Evolutionary conservation across 2,888 invertebrate genomes (phyloP).

Genomic region (Rhagophthalmus giganteus): DNA sequence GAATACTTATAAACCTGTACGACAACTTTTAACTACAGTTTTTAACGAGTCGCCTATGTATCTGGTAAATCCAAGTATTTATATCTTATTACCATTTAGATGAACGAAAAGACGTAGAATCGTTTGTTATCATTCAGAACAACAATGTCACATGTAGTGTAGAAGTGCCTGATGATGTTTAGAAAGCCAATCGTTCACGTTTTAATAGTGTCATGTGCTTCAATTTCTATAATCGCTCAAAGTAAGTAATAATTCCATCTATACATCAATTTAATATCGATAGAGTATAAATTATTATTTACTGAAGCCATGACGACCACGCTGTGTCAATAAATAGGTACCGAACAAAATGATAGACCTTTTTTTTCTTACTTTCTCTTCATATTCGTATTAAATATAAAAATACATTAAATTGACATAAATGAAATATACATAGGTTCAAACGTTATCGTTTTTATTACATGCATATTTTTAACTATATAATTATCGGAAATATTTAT

Average conservation of each 20-base stretch:
- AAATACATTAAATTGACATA: too few species aligned
- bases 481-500: too few species aligned
- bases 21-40: conserved; percentile 17
- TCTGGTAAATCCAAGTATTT: conserved; percentile 24
- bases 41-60: conserved; percentile 23
- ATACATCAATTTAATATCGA: neutral
- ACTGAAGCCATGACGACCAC: too few species aligned
- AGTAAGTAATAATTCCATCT: conserved; percentile 5
- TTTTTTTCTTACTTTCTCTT: too few species aligned
- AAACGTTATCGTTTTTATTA: too few species aligned
- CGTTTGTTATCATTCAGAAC: conserved; percentile 26
- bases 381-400: too few species aligned
- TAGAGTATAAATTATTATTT: neutral
- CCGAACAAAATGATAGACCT: too few species aligned
- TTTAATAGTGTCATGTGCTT: conserved; percentile 1
- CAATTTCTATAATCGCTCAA: neutral
- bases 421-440: too few species aligned
- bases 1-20: conserved; percentile 13
- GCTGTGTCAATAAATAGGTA: too few species aligned
- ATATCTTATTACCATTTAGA: conserved; percentile 30
- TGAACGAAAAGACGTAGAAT: conserved; percentile 36
- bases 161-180: conserved; percentile 5
- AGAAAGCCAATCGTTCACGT: conserved; percentile 1
- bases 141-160: conserved; percentile 28
- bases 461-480: too few species aligned